Conservation (phyloP, 2,888 invertebrate species). For the Tachina fera region DNA sequence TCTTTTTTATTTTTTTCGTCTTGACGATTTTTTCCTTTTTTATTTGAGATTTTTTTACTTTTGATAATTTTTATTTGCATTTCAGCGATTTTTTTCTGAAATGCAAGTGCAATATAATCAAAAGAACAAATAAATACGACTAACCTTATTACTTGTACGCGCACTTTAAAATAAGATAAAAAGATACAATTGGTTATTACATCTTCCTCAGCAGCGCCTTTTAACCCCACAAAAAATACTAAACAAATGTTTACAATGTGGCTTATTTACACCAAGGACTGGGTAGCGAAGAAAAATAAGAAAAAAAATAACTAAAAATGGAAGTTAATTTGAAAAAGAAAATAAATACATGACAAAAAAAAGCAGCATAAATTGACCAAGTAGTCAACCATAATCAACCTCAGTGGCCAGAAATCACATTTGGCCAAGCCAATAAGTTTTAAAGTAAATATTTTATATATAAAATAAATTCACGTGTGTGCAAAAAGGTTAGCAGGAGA, state of each 20-base stretch:
- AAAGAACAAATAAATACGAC: background rate
- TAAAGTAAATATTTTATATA: constrained; percentile 69
- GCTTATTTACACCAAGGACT: constrained; percentile 66
- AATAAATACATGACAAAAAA: constrained; percentile 3
- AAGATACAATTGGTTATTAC: constrained; percentile 54
- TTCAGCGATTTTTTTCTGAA: background rate
- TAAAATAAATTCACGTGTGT: constrained; percentile 38
- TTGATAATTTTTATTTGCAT: background rate
- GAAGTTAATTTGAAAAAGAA: constrained; percentile 56
- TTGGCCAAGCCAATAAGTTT: constrained; percentile 73
- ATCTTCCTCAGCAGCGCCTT: background rate
- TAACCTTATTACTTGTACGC: constrained; percentile 7
- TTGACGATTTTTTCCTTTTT: too few relatives aligned
- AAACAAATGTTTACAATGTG: constrained; percentile 69
- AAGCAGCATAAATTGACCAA: constrained; percentile 69
- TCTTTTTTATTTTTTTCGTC: too few relatives aligned
- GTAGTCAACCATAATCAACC: constrained; percentile 80
- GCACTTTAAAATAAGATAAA: constrained; percentile 33
- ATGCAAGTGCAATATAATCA: background rate
- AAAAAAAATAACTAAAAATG: constrained; percentile 32
- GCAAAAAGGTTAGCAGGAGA: background rate
- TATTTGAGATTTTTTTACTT: background rate
- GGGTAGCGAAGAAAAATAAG: background rate
- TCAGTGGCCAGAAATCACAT: constrained; percentile 81
- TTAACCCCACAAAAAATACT: constrained; percentile 7